Evolutionary conservation across 1,140 invertebrate species (phyloP).

Genomic region (Bemisia tabaci): DNA sequence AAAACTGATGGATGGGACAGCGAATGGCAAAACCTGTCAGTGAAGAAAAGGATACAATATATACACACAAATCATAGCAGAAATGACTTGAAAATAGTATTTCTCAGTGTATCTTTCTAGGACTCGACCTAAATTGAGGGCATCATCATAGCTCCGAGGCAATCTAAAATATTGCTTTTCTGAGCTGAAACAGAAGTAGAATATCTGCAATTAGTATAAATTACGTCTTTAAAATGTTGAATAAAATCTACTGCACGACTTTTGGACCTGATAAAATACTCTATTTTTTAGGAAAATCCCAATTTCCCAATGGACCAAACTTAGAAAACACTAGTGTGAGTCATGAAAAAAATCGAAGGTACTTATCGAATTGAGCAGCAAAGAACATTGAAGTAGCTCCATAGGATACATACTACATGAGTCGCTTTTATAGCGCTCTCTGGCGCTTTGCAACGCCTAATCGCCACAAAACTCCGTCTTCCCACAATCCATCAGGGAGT

Average conservation of each 20-base stretch:
- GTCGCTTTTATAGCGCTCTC: no score
- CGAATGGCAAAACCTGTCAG: no score
- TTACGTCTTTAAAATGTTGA: background rate
- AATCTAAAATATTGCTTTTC: constrained; percentile 82
- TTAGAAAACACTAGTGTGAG: background rate
- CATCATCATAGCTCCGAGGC: constrained; percentile 88
- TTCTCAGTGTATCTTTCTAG: constrained; percentile 86
- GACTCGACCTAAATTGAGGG: constrained; percentile 83
- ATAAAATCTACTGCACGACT: constrained; percentile 3
- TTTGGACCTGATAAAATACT: constrained; percentile 8
- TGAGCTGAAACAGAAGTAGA: constrained; percentile 49
- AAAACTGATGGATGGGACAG: no score
- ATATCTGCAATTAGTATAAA: no score
- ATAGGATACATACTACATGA: no score
- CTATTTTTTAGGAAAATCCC: constrained; percentile 11
- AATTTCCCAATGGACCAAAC: constrained; percentile 9
- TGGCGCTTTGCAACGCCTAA: no score
- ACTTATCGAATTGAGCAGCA: no score
- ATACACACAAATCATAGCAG: constrained; percentile 80
- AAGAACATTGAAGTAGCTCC: no score
- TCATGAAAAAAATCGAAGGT: background rate
- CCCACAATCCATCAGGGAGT: no score
- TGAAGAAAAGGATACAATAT: constrained; percentile 99
- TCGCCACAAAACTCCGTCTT: no score
- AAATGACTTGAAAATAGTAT: constrained; percentile 84